Conservation (phyloP, 1,140 invertebrate genomes). For the Goniozus legneri region DNA sequence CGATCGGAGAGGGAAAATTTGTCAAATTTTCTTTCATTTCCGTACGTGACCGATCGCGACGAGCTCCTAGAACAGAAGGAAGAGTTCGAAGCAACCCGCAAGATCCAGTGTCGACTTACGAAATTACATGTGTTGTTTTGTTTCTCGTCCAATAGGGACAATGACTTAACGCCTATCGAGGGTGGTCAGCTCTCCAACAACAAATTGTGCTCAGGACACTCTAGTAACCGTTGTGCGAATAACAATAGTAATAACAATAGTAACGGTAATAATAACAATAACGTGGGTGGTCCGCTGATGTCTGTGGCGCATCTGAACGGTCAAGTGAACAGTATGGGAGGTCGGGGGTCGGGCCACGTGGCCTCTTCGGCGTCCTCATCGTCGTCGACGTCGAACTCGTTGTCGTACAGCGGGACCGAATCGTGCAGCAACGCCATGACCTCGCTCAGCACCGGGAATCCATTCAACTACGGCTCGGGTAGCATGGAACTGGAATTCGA, state of each 20-base stretch:
- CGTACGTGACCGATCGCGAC: too few species aligned
- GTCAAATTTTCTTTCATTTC: too few species aligned
- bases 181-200: constrained; percentile 54
- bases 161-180: constrained; percentile 56
- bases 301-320: constrained; percentile 49
- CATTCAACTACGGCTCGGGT: constrained; percentile 46
- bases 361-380: constrained; percentile 7
- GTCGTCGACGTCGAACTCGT: constrained; percentile 14
- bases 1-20: too few species aligned
- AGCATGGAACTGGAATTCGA: constrained; percentile 63
- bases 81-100: too few species aligned
- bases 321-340: constrained; percentile 36
- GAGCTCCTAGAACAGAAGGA: too few species aligned
- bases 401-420: constrained; percentile 21
- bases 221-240: constrained; percentile 52
- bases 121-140: constrained; percentile 24
- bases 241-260: constrained; percentile 51
- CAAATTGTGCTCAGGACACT: constrained; percentile 53
- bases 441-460: constrained; percentile 34
- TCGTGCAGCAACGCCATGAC: constrained; percentile 35
- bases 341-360: constrained; percentile 18
- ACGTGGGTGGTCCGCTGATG: constrained; percentile 51
- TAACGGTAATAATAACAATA: constrained; percentile 50
- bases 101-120: too few species aligned
- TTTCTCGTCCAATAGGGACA: constrained; percentile 49